Conservation (phyloP, 2,888 invertebrate genomes). For the Dusona sp. region DNA sequence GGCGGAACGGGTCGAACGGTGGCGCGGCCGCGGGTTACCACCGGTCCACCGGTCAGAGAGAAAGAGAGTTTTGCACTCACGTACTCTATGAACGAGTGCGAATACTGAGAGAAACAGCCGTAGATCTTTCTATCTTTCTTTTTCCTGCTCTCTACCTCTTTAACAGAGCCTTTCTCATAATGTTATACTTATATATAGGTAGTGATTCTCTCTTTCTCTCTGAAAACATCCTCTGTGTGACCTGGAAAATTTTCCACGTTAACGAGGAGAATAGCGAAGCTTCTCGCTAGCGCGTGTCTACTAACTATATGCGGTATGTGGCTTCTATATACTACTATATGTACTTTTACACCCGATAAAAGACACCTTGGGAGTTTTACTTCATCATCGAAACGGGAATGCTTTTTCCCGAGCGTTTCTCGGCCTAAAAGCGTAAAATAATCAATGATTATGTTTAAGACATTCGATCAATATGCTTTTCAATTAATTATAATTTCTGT, state of each 20-base stretch:
- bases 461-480: neutral
- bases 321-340: slow-evolving; percentile 13
- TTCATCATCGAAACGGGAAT: slow-evolving; percentile 37
- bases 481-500: neutral
- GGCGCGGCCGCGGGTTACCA: slow-evolving; percentile 58
- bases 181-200: slow-evolving; percentile 47
- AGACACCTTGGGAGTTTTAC: slow-evolving; percentile 29
- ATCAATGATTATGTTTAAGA: neutral
- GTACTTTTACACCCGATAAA: slow-evolving; percentile 39
- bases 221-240: slow-evolving; percentile 63
- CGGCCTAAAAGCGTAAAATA: slow-evolving; percentile 5
- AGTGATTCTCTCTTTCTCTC: slow-evolving; percentile 43
- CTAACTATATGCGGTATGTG: slow-evolving; percentile 2
- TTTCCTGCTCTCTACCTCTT: slow-evolving; percentile 30
- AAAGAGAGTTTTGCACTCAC: slow-evolving; percentile 53
- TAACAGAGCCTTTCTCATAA: slow-evolving; percentile 31
- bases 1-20: slow-evolving; percentile 57
- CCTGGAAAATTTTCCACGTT: slow-evolving; percentile 65
- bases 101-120: slow-evolving; percentile 35
- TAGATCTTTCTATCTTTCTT: slow-evolving; percentile 15
- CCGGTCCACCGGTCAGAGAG: slow-evolving; percentile 39
- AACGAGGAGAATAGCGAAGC: slow-evolving; percentile 57
- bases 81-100: slow-evolving; percentile 60
- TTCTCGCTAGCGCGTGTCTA: slow-evolving; percentile 34
- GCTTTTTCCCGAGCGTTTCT: slow-evolving; percentile 15